Conservation (phyloP, 2,888 invertebrate species). For the Seira musarum region DNA sequence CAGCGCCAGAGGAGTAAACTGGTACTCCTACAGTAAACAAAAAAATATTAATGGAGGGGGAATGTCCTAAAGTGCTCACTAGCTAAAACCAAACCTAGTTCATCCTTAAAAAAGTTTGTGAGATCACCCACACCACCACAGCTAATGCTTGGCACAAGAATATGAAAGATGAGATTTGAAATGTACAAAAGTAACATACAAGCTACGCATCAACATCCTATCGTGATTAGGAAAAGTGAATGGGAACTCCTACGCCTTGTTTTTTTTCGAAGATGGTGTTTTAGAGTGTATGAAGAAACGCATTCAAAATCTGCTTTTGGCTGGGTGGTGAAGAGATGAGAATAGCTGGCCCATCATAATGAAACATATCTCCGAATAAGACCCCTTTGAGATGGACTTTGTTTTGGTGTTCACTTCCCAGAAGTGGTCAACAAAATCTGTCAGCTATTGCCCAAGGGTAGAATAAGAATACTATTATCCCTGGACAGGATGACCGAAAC, state of each 20-base stretch:
- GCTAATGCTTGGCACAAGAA: no score
- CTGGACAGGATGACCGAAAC: no score
- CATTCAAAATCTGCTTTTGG: conserved; percentile 32
- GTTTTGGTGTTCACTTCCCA: no score
- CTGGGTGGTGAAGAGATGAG: conserved; percentile 51
- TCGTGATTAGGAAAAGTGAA: conserved; percentile 35
- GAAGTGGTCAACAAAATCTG: no score
- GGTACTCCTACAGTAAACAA: conserved; percentile 27
- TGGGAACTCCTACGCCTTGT: conserved; percentile 51
- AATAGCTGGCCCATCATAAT: no score
- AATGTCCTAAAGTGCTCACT: conserved; percentile 54
- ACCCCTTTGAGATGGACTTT: no score
- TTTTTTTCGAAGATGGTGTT: conserved; percentile 24
- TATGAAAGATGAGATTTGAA: no score
- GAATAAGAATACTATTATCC: no score
- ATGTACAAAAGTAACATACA: background rate
- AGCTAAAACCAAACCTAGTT: conserved; percentile 1
- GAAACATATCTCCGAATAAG: no score
- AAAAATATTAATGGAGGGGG: conserved; percentile 43
- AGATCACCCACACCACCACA: background rate
- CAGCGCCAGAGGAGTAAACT: background rate
- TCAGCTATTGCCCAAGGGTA: no score
- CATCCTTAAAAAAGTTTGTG: background rate
- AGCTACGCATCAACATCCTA: background rate
- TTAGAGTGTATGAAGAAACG: conserved; percentile 34